A percentile compares a stretch with the other conserved stretches of the same genome.
phyloP scores from a whole-genome alignment of 2,113 vertebrate genomes.

The Platichthys stellatus region DNA sequence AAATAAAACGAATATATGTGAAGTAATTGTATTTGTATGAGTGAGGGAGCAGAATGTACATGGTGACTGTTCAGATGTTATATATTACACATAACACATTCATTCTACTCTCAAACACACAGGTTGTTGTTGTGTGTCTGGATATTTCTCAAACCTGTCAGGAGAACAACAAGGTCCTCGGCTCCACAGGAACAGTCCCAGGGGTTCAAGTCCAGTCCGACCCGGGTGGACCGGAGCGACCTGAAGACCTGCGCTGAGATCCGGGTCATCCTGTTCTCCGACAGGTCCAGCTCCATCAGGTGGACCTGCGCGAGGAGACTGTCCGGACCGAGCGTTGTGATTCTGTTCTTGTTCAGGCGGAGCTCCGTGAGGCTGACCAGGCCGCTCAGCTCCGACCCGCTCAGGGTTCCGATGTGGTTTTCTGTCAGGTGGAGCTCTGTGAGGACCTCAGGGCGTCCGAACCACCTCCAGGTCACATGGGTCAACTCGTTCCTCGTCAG shows the following conservation, averaged over 20 bases:
- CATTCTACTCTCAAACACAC: not conserved
- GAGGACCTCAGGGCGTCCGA: conserved; percentile 58
- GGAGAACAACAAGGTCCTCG: conserved; percentile 60
- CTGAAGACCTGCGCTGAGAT: conserved; percentile 59
- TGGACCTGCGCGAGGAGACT: conserved; percentile 57
- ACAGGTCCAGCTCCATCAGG: conserved; percentile 74
- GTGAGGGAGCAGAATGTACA: too few species aligned
- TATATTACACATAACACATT: too few species aligned
- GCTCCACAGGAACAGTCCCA: conserved; percentile 81
- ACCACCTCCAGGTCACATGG: conserved; percentile 65
- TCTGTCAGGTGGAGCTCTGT: conserved; percentile 49
- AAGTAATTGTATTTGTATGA: too few species aligned
- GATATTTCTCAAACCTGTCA: conserved; percentile 71
- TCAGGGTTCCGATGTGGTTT: conserved; percentile 65
- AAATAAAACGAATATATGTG: too few species aligned
- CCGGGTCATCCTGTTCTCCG: conserved; percentile 72
- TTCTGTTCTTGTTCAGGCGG: conserved; percentile 68
- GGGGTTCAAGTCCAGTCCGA: conserved; percentile 73
- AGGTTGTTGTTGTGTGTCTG: not conserved
- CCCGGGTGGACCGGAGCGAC: conserved; percentile 44
- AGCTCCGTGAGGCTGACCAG: conserved; percentile 63
- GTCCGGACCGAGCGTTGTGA: conserved; percentile 41
- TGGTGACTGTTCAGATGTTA: too few species aligned
- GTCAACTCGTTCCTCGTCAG: conserved; percentile 69
- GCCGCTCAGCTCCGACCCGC: conserved; percentile 19